Evolutionary conservation across 2,113 vertebrate species (phyloP), one percentile per base, ranked within the genome.

Genomic region (Elgaria multicarinata): DNA sequence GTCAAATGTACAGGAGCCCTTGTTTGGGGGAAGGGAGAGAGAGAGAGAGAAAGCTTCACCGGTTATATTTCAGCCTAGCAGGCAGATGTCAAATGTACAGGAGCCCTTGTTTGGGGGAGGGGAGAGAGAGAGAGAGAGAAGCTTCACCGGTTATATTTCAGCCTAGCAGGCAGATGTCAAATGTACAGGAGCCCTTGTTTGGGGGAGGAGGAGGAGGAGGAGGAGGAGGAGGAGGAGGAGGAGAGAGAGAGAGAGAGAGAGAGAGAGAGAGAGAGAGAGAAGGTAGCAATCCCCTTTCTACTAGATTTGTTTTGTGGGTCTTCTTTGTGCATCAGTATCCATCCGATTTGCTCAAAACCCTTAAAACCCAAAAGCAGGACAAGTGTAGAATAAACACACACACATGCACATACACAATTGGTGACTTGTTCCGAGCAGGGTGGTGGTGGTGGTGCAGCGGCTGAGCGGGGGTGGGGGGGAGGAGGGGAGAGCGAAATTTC

Each of bases 401-500:
- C 91, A 20, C 91, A 81, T 90, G 64, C 90, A 77, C n/a, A 77
- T 33, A 77, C 85, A 87, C 74, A 75, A 69, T 67, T 36, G 20
- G 36, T 28, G 79, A 50, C 66, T 72, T 72, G 62, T 79, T 53
- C 64, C 9, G 10, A 36, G 33, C 58, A 14, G 33, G 44, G 13
- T 46, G 58, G 6, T 33, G n/a, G 31, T 50, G 64, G 44, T 33
- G n/a, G 31, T 50, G 64, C 31, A 62, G 58, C n/a, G 64, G 46
- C 24, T 83, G 69, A 39, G 80, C 36, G 12, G 33, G 1, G 2
- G 1, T n/a, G 55, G 78, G 90, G 85, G 46, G 87, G 2, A 89
- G 86, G 72, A 46, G 85, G 86, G 89, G 0, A 74, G 91, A 90
- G 87, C 96, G 95, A 96, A 96, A 95, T 97, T 96, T 95, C 95